Evolutionary conservation across 2,888 invertebrate species (phyloP), one percentile per base, ranked within the genome.

Genomic region (Nemapogon koenigi): DNA sequence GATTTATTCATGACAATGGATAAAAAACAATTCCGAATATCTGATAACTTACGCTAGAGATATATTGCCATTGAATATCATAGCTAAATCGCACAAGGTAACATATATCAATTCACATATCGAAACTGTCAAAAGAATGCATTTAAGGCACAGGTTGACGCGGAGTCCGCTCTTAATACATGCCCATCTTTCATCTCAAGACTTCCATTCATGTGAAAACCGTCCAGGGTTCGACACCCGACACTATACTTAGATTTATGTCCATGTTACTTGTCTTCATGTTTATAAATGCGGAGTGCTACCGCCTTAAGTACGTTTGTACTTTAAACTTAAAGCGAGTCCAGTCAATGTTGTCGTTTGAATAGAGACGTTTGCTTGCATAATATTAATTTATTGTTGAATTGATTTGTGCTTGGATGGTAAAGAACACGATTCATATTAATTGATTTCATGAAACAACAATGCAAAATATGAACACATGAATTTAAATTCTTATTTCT

Each of bases 211-310:
- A 72, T 53, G 61, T 56, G 47, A 51, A 45, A 48, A 51, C 46
- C 49, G 51, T 26, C 14, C 31, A 17, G 15, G 22, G 16, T 25
- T 18, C 31, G 31, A 26, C 32, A 26, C 27, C 26, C 57, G 71
- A 72, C 71, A 69, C 67, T 63, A 48, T 55, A 56, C 57, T 63
- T 70, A 73, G 76, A 76, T 76, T 76, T 76, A 76, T 76, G 62
- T 59, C 48, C 56, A 51, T 52, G 57, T 66, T 62, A 62, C 57
- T 49, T 58, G 59, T 62, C 72, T 68, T 72, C 75, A 72, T 63
- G 72, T 68, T 33, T 33, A 19, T 19, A 33, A 19, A 33, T 33
- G 33, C 33, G 19, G 19, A 10, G 33, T 33, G n/a, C n/a, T 18
- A 33, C 33, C 18, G 33, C 17, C 31, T 19, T 18, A 18, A 19